Percentiles rank a stretch among this genome's conserved stretches.
Evolutionary conservation across 2,888 invertebrate genomes (phyloP).

Genomic region (Pherbina coryleti): DNA sequence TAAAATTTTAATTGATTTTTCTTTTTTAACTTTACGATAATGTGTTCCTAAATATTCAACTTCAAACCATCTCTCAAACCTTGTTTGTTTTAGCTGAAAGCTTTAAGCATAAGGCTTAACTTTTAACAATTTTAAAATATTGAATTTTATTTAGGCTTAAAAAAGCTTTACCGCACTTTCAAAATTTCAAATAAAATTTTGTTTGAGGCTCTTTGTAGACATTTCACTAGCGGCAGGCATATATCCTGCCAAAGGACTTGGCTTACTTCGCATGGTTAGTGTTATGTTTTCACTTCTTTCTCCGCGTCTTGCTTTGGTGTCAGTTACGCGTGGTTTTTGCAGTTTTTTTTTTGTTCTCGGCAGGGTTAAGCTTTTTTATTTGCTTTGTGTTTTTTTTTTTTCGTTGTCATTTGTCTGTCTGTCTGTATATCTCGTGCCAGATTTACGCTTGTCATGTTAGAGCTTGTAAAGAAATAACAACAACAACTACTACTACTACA

Average conservation of each 20-base stretch:
- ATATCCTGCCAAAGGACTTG: conserved; percentile 23
- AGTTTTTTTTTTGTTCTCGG: not conserved
- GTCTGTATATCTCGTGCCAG: conserved; percentile 33
- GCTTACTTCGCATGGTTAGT: not conserved
- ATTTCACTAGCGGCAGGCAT: not conserved
- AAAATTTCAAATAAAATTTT: too few species aligned
- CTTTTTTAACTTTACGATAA: too few species aligned
- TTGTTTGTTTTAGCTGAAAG: too few species aligned
- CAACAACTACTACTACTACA: not conserved
- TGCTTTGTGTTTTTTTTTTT: conserved; percentile 5
- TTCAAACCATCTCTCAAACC: too few species aligned
- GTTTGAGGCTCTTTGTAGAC: not conserved
- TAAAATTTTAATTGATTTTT: too few species aligned
- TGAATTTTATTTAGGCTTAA: too few species aligned
- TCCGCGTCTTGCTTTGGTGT: not conserved
- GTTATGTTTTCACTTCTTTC: not conserved
- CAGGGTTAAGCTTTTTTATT: not conserved
- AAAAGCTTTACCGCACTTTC: too few species aligned
- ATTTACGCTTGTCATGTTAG: conserved; percentile 36
- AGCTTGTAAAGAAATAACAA: not conserved
- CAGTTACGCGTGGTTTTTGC: conserved; percentile 2
- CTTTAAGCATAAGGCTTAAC: too few species aligned
- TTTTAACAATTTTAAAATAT: too few species aligned
- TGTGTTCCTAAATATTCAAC: too few species aligned
- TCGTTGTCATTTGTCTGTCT: not conserved